Evolutionary conservation across 2,113 vertebrate genomes (phyloP).

Genomic region (Hypanus sabinus): DNA sequence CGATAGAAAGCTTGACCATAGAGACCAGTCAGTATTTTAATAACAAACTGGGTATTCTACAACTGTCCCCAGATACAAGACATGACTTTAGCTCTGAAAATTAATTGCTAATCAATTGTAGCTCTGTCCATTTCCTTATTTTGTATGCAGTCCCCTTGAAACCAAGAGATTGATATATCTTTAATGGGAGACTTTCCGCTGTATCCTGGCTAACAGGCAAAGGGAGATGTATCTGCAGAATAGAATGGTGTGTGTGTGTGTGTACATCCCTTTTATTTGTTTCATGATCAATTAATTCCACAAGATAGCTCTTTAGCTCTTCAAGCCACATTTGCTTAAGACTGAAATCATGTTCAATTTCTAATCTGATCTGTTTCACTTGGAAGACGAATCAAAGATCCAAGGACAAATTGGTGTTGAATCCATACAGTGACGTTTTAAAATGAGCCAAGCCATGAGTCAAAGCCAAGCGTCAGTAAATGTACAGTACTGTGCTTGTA

Average conservation of each 20-base stretch:
- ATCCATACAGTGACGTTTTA: background rate
- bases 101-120: constrained; percentile 9
- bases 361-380: background rate
- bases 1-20: too few relatives aligned
- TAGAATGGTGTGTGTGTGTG: background rate
- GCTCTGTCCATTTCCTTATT: background rate
- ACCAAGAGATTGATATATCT: constrained; percentile 22
- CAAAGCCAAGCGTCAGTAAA: background rate
- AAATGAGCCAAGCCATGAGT: background rate
- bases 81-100: background rate
- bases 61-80: background rate
- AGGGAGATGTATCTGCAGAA: background rate
- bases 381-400: background rate
- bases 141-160: background rate
- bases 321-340: constrained; percentile 5
- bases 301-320: constrained; percentile 6
- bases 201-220: background rate
- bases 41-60: background rate
- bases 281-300: constrained; percentile 10
- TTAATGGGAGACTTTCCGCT: background rate
- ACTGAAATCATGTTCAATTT: background rate
- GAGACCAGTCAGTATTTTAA: background rate
- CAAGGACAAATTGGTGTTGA: background rate
- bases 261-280: background rate
- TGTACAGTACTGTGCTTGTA: background rate